Evolutionary conservation across 2,797 vertebrate species (phyloP).

Genomic region (Lacerta agilis): DNA sequence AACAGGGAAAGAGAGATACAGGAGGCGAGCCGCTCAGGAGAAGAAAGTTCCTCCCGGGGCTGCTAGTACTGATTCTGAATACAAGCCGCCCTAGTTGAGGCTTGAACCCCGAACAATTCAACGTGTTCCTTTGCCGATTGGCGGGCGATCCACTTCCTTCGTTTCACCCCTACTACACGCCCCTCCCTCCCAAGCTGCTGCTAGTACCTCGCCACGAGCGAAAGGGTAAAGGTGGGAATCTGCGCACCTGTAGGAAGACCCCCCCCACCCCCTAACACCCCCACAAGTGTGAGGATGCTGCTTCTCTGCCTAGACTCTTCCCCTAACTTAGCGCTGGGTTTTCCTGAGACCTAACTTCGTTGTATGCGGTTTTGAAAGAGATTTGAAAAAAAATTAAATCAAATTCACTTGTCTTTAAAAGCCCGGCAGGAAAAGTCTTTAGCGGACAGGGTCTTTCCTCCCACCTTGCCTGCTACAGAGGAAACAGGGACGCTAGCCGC

Average conservation of each 20-base stretch:
- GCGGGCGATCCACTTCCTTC: background rate
- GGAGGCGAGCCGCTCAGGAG: too few relatives aligned
- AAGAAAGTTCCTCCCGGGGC: background rate
- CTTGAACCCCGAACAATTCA: background rate
- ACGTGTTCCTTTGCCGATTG: background rate
- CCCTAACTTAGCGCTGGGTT: too few relatives aligned
- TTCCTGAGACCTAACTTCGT: constrained; percentile 7
- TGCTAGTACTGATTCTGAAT: background rate
- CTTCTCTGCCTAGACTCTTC: background rate
- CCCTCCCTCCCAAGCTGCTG: background rate
- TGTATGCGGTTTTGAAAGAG: background rate
- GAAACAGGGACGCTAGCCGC: background rate
- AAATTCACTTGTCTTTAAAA: background rate
- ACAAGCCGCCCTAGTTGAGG: too few relatives aligned
- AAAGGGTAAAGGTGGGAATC: background rate
- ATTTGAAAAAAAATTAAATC: background rate
- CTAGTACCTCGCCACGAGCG: too few relatives aligned
- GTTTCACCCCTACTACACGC: background rate
- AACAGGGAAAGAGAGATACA: background rate
- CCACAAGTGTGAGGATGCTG: too few relatives aligned
- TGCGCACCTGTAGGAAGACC: background rate
- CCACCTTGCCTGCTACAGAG: background rate
- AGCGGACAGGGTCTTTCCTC: background rate
- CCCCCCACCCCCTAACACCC: too few relatives aligned
- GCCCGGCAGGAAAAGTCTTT: background rate